phyloP scores from a whole-genome alignment of 1,140 invertebrate species.

The Aphaenogaster floridana region DNA sequence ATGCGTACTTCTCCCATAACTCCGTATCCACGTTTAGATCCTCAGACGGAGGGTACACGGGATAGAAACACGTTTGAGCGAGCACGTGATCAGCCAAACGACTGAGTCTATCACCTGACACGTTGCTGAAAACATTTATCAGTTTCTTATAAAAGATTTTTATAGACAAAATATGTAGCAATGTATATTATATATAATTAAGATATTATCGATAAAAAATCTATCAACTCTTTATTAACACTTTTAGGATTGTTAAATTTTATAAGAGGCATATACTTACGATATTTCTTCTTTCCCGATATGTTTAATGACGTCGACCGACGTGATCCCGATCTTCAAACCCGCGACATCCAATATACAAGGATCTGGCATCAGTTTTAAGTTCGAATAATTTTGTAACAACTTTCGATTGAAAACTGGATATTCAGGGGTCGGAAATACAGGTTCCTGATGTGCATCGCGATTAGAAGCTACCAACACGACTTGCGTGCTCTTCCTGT shows the following conservation, averaged over 20 bases:
- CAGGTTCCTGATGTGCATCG: constrained; percentile 92
- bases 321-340: constrained; percentile 92
- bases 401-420: constrained; percentile 77
- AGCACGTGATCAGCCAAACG: constrained; percentile 92
- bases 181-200: neutral
- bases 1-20: constrained; percentile 90
- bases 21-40: constrained; percentile 90
- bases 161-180: constrained; percentile 4
- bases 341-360: constrained; percentile 92
- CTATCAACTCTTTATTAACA: neutral
- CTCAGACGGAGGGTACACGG: constrained; percentile 91
- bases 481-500: constrained; percentile 90
- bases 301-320: constrained; percentile 94
- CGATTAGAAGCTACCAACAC: constrained; percentile 92
- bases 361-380: constrained; percentile 92
- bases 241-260: neutral
- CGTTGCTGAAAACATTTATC: constrained; percentile 76
- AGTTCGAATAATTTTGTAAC: constrained; percentile 82
- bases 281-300: constrained; percentile 92
- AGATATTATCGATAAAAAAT: constrained; percentile 3
- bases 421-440: constrained; percentile 94
- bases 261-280: constrained; percentile 86
- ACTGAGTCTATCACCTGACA: constrained; percentile 89
- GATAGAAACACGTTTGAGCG: constrained; percentile 93
- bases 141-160: constrained; percentile 34